Conservation (phyloP, 2,113 vertebrate genomes). For the Oreochromis tanganicae region DNA sequence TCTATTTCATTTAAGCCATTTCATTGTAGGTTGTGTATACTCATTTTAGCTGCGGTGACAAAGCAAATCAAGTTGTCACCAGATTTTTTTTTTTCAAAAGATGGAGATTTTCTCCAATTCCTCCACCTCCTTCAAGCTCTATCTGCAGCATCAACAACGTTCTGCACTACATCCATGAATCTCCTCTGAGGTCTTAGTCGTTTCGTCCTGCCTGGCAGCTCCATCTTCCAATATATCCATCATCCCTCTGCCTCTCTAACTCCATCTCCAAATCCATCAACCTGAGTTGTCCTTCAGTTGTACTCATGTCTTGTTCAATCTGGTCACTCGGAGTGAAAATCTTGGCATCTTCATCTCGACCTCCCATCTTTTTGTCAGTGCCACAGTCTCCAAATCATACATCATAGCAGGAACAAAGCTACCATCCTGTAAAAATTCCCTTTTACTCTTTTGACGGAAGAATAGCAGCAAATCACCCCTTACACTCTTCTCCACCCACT, state of each 20-base stretch:
- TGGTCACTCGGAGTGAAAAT: background rate
- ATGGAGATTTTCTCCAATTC: background rate
- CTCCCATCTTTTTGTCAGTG: background rate
- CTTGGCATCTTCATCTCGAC: background rate
- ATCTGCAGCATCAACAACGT: background rate
- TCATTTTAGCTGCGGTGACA: background rate
- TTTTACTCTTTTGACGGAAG: no score
- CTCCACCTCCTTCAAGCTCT: background rate
- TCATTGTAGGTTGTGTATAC: background rate
- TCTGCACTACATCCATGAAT: background rate
- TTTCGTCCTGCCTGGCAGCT: background rate
- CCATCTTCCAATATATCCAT: background rate
- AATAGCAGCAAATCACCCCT: background rate
- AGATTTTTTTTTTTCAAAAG: background rate
- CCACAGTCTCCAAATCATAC: background rate
- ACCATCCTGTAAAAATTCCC: background rate
- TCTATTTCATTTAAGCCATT: background rate
- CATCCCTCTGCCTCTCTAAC: background rate
- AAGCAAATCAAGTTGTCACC: background rate
- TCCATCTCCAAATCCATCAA: background rate
- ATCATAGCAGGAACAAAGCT: background rate
- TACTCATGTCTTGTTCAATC: background rate
- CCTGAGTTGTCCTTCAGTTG: background rate
- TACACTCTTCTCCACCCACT: background rate
- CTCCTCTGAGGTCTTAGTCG: background rate